Evolutionary conservation across 2,888 invertebrate species (phyloP), one percentile per base, ranked within the genome.

Genomic region (Philopedon plagiatum): DNA sequence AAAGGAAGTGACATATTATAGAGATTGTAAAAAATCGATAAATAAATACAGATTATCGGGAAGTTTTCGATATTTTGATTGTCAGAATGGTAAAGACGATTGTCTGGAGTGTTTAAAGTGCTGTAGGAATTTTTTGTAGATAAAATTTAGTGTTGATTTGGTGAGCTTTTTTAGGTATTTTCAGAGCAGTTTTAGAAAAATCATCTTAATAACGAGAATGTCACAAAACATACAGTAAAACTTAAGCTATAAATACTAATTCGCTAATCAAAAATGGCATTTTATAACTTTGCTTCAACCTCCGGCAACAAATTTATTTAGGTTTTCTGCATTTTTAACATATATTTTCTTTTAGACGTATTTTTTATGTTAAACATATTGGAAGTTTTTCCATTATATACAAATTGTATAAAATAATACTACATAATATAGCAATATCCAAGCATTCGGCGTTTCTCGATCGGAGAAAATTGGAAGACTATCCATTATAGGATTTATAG

Each of bases 391-490:
- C 51, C 51, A 54, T 54, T 54, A 54, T 54, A 54, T 54, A 57
- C 66, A 66, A 66, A 66, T 66, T 58, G 58, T 49, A 66, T 66
- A 46, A 58, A 66, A 66, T 66, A 57, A 34, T 58, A 39, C 44
- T 41, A 54, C 54, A 57, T 56, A 57, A 56, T 66, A 66, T 56
- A 34, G 37, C 66, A 58, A 66, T 58, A 66, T 46, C 44, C 23
- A 34, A 37, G 15, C 34, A 66, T 66, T 58, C 57, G 49, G 57
- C 37, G 37, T 58, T 29, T 34, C 23, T 23, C 49, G 46, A 66
- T 34, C 34, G 21, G 66, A 34, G 66, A 66, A 66, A 66, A 66
- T 66, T 66, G 66, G 66, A 66, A 57, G 58, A 66, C 66, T 66
- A 66, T 66, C 57, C 57, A 32, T 57, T 66, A 66, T 34, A 58